Conservation (phyloP, 2,797 vertebrate species). For the Oreochromis grahami region DNA sequence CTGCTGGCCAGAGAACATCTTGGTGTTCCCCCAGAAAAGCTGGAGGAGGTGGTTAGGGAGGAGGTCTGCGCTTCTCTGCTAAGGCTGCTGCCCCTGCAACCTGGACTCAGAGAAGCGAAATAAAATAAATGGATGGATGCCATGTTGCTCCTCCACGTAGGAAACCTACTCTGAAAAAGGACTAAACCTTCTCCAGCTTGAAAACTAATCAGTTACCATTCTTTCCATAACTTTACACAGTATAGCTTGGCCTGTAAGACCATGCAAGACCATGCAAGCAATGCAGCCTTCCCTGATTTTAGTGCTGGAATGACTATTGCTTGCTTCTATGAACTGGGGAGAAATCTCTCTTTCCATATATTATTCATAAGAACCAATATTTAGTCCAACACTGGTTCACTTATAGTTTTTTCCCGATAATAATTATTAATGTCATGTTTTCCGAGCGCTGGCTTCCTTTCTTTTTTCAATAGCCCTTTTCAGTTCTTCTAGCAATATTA, state of each 20-base stretch:
- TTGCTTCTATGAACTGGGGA: neutral
- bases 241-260: neutral
- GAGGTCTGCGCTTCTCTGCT: neutral
- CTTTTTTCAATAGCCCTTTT: neutral
- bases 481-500: neutral
- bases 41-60: neutral
- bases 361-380: neutral
- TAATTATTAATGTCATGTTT: neutral
- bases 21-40: neutral
- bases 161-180: neutral
- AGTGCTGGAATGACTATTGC: neutral
- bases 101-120: neutral
- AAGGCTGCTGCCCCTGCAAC: neutral
- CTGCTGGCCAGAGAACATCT: neutral
- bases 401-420: neutral
- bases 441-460: neutral
- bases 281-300: neutral
- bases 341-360: neutral
- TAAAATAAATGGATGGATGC: neutral
- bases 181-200: neutral
- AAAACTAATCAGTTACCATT: neutral
- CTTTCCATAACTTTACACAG: neutral
- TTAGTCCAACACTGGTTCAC: neutral
- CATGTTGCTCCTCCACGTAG: neutral
- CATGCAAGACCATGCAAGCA: neutral